Evolutionary conservation across 2,888 invertebrate genomes (phyloP).

Genomic region (Frankliniella intonsa): DNA sequence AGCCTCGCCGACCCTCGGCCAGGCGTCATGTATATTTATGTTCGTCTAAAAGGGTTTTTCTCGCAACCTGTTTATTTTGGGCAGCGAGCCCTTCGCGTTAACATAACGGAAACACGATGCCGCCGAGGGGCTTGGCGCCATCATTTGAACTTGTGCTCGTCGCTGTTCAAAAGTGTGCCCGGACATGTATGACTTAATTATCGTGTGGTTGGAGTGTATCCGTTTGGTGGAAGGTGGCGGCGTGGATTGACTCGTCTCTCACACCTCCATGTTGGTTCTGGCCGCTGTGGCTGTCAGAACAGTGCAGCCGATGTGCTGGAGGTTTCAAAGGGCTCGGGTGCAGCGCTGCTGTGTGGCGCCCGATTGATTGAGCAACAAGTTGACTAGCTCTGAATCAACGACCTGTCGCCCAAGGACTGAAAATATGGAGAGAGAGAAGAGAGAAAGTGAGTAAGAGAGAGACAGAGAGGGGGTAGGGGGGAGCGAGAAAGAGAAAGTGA

Average conservation of each 20-base stretch:
- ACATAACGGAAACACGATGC: background rate
- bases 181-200: too few species aligned
- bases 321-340: too few species aligned
- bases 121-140: background rate
- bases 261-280: too few species aligned
- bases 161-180: too few species aligned
- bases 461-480: background rate
- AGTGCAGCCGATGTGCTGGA: too few species aligned
- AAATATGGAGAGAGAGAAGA: background rate
- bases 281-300: too few species aligned
- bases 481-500: background rate
- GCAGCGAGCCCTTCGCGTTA: too few species aligned
- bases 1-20: background rate
- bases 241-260: too few species aligned
- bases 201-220: too few species aligned
- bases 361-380: background rate
- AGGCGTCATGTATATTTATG: conserved; percentile 14
- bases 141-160: too few species aligned
- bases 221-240: too few species aligned
- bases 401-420: background rate
- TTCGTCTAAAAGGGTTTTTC: background rate
- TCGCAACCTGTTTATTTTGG: conserved; percentile 10
- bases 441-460: background rate
- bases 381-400: background rate
- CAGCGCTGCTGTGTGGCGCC: too few species aligned